A percentile compares a stretch with the other conserved stretches of the same genome.
phyloP scores from a whole-genome alignment of 2,888 invertebrate species.

The Polietes domitor region DNA sequence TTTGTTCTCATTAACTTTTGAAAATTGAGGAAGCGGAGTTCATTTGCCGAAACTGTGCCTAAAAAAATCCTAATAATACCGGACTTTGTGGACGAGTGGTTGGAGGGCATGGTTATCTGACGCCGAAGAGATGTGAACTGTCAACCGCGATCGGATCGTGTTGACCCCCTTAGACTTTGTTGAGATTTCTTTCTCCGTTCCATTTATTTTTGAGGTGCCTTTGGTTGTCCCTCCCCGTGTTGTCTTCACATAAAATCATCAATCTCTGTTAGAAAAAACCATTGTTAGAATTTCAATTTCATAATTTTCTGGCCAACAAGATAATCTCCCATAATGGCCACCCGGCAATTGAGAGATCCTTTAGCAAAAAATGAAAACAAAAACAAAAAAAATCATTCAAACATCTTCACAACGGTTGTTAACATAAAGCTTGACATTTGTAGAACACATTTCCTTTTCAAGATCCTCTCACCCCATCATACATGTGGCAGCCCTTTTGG shows the following conservation, averaged over 20 bases:
- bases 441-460: conserved; percentile 51
- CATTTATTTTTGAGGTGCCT: too few relatives aligned
- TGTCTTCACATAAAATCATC: neutral
- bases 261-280: too few relatives aligned
- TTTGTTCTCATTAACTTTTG: too few relatives aligned
- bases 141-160: too few relatives aligned
- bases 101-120: too few relatives aligned
- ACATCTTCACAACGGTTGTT: conserved; percentile 30
- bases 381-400: neutral
- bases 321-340: neutral
- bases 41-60: too few relatives aligned
- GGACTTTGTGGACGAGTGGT: too few relatives aligned
- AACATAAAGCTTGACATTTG: conserved; percentile 62
- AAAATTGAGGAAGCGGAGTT: too few relatives aligned
- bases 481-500: conserved; percentile 43
- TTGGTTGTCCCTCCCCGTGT: conserved; percentile 19
- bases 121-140: too few relatives aligned
- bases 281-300: conserved; percentile 37
- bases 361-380: neutral
- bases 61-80: too few relatives aligned
- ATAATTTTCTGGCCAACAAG: conserved; percentile 27
- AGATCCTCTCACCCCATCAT: neutral
- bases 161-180: too few relatives aligned
- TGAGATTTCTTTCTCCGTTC: too few relatives aligned
- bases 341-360: neutral